phyloP scores from a whole-genome alignment of 2,113 vertebrate species.

The Phalacrocorax carbo region DNA sequence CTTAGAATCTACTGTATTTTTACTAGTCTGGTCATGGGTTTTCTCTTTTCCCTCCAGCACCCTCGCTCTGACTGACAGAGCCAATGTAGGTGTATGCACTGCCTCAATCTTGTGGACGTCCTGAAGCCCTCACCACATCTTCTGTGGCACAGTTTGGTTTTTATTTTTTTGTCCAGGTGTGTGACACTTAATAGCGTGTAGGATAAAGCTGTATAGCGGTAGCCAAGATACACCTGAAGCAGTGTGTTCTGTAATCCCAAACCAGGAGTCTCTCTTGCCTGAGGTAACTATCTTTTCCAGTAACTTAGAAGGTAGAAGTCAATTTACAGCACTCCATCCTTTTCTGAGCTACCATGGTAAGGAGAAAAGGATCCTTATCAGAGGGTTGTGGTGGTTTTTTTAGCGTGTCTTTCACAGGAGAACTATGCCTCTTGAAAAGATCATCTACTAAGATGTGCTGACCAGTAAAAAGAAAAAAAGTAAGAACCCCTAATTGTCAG shows the following conservation, averaged over 20 bases:
- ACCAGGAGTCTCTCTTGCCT: neutral
- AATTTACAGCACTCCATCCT: neutral
- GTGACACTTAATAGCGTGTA: neutral
- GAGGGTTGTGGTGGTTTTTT: neutral
- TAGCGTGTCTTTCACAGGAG: neutral
- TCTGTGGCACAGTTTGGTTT: neutral
- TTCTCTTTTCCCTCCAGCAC: neutral
- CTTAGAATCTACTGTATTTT: neutral
- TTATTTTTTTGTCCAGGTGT: too few relatives aligned
- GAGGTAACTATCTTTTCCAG: neutral
- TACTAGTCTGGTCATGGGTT: neutral
- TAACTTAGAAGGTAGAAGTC: neutral
- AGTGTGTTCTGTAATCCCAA: neutral
- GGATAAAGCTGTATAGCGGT: neutral
- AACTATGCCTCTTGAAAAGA: neutral
- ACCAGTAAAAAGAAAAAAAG: neutral
- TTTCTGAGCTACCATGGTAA: neutral
- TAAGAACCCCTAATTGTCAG: neutral
- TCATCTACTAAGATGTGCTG: neutral
- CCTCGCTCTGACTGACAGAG: neutral
- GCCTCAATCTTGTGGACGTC: neutral
- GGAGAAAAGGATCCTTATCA: neutral
- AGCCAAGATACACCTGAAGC: neutral
- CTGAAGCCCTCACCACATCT: neutral
- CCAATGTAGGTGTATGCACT: accelerated